These are phyloP conservation scores for Rutpela maculata DNA, from an alignment of 2,888 invertebrate genomes.

Conservation along the genomic window DNA sequence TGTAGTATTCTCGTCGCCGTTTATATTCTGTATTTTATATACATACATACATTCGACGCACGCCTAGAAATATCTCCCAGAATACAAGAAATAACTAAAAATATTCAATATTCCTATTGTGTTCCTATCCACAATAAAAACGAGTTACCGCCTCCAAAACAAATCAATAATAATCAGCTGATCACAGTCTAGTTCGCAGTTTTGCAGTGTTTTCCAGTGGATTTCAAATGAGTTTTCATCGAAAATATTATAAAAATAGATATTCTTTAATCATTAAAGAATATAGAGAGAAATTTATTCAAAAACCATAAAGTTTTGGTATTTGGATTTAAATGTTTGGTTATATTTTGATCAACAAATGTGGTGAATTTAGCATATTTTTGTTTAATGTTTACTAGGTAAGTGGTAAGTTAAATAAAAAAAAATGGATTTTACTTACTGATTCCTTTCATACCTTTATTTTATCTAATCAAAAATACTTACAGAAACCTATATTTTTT, in stretches of 20 bases:
- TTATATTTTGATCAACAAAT: conserved; percentile 21
- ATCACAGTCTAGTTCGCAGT: not conserved
- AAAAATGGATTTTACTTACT: no score
- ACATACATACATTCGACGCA: no score
- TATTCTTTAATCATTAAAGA: not conserved
- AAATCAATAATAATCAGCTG: conserved; percentile 29
- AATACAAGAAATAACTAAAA: no score
- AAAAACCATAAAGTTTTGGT: not conserved
- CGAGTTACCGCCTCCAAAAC: not conserved
- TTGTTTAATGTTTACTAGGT: conserved; percentile 9
- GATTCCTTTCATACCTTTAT: no score
- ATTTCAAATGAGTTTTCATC: not conserved
- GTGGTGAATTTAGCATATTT: conserved; percentile 8
- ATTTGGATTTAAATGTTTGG: conserved; percentile 24
- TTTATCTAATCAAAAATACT: no score
- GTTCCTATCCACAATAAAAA: no score
- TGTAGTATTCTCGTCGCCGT: no score
- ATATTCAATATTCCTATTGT: no score
- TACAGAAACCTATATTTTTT: no score
- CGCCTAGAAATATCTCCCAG: no score
- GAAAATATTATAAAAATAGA: not conserved
- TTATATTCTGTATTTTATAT: no score
- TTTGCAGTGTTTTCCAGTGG: not conserved
- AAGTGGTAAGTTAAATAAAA: not conserved
- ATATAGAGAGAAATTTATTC: not conserved